These are phyloP conservation scores for Agrypnia vestita DNA, from an alignment of 1,140 invertebrate genomes.

Conservation along the genomic window DNA sequence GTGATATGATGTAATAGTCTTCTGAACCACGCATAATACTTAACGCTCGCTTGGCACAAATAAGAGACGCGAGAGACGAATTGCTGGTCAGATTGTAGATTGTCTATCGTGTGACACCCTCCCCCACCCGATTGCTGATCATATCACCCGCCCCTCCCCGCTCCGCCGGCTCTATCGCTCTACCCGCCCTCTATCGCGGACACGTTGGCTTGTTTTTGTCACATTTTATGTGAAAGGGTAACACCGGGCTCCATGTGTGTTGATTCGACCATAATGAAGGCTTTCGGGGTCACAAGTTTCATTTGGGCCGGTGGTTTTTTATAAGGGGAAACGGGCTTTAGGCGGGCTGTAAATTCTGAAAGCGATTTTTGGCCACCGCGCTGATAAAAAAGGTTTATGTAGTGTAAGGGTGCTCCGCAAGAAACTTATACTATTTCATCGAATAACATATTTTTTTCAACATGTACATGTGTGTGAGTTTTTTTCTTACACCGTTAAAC, in stretches of 20 bases:
- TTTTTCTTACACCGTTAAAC: too few relatives aligned
- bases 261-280: conserved; percentile 60
- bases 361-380: conserved; percentile 22
- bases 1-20: too few relatives aligned
- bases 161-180: background rate
- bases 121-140: background rate
- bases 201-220: conserved; percentile 50
- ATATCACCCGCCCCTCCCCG: background rate
- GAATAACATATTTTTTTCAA: too few relatives aligned
- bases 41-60: too few relatives aligned
- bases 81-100: too few relatives aligned
- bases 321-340: conserved; percentile 33
- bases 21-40: too few relatives aligned
- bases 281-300: conserved; percentile 53
- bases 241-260: conserved; percentile 44
- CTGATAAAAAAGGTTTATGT: conserved; percentile 50
- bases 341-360: conserved; percentile 40
- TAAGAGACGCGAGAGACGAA: too few relatives aligned
- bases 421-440: background rate
- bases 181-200: background rate
- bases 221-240: conserved; percentile 54
- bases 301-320: conserved; percentile 45
- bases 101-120: too few relatives aligned
- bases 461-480: too few relatives aligned
- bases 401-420: conserved; percentile 2